Evolutionary conservation across 2,113 vertebrate species (phyloP).

Genomic region (Salvator merianae): DNA sequence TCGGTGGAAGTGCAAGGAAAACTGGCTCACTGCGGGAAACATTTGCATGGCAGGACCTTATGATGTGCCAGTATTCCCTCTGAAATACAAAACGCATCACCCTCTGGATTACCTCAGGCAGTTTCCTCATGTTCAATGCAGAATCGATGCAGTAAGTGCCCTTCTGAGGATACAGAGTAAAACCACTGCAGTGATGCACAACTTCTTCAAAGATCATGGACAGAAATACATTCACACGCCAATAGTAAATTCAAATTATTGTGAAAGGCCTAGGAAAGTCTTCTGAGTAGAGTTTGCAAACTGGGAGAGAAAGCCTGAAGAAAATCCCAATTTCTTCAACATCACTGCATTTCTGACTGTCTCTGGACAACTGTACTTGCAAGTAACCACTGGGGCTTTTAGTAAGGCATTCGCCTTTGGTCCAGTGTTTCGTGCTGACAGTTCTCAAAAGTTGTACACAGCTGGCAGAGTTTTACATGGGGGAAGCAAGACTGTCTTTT

Average conservation of each 20-base stretch:
- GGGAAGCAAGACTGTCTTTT: constrained; percentile 94
- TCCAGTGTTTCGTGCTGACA: constrained; percentile 92
- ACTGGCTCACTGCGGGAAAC: constrained; percentile 81
- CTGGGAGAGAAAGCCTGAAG: too few species aligned
- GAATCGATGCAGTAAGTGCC: constrained; percentile 82
- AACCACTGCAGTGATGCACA: constrained; percentile 85
- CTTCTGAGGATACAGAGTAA: constrained; percentile 90
- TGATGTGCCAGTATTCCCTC: constrained; percentile 87
- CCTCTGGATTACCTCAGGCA: constrained; percentile 86
- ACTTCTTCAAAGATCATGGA: constrained; percentile 94
- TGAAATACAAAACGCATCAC: constrained; percentile 88
- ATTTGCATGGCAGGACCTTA: constrained; percentile 87
- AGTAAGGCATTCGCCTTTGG: too few species aligned
- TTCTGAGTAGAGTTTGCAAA: too few species aligned
- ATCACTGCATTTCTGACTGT: too few species aligned
- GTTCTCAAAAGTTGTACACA: constrained; percentile 93
- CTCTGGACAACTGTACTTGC: too few species aligned
- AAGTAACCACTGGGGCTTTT: too few species aligned
- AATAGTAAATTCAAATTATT: too few species aligned
- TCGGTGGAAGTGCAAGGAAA: constrained; percentile 87
- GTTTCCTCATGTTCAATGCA: constrained; percentile 90
- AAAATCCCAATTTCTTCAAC: too few species aligned
- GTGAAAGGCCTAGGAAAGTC: too few species aligned
- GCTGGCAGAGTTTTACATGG: constrained; percentile 97
- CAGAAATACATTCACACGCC: too few species aligned